Percentiles rank a stretch among this genome's conserved stretches.
Evolutionary conservation across 2,113 vertebrate genomes (phyloP).

Genomic region (Muntiacus reevesi): DNA sequence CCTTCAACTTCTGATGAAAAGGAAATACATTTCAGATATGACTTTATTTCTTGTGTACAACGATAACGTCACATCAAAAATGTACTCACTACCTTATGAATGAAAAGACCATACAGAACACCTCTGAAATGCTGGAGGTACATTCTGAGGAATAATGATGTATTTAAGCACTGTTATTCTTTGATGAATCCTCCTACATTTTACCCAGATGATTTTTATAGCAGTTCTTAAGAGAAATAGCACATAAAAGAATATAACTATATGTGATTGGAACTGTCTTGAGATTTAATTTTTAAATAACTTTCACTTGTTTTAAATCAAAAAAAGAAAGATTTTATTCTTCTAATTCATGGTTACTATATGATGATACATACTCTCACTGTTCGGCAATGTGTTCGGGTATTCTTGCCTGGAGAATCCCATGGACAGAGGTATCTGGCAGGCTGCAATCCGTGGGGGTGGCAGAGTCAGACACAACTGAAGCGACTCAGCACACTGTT

Average conservation of each 20-base stretch:
- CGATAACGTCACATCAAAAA: conserved; percentile 4
- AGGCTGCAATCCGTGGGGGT: background rate
- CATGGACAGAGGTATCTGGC: background rate
- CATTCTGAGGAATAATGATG: background rate
- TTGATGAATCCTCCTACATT: background rate
- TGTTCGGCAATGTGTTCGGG: accelerated
- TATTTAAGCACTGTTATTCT: background rate
- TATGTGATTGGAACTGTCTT: background rate
- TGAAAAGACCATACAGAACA: background rate
- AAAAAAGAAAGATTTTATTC: background rate
- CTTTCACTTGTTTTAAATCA: background rate
- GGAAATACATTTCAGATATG: background rate
- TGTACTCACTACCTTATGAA: background rate
- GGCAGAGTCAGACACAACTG: background rate
- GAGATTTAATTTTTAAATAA: background rate
- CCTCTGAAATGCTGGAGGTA: background rate
- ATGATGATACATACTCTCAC: background rate
- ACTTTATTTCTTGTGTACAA: background rate
- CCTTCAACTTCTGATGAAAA: background rate
- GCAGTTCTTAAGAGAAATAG: background rate
- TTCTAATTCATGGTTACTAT: accelerated
- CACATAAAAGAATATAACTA: background rate
- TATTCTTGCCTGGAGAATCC: background rate
- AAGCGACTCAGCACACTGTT: background rate
- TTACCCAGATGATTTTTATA: background rate